Base-by-base conservation (phyloP, 2,888 invertebrate species). In the Argynnis bischoffii region DNA sequence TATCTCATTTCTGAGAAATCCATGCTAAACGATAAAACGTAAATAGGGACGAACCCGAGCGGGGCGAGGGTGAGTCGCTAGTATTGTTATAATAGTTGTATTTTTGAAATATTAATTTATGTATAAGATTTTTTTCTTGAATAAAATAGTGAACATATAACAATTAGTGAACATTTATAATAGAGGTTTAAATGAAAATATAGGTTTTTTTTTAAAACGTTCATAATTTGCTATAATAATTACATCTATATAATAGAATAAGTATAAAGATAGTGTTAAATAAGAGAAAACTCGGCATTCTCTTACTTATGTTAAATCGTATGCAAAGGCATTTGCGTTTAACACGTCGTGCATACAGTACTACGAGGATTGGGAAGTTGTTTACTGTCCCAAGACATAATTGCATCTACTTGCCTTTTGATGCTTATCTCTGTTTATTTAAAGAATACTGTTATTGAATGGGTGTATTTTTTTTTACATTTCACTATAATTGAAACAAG, bases 261-360 rank as follows among this genome's bases (percentile, higher is more conserved):
- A 18, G 54, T 60, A 18, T 13, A 55, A 1, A n/a, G 35, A 35
- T 41, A 35, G 50, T 50, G 55, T 35, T 67, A 51, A 67, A 56
- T 41, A 63, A 63, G 67, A 67, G 66, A 63, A 67, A 63, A 59
- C 48, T 66, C 54, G 21, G 31, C 56, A 64, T 64, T 71, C 56
- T 64, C 66, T 61, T 47, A 64, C 66, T 63, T 56, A 69, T 69
- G 64, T 64, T 59, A 67, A 71, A 64, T 55, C 64, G 69, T 64
- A 69, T 69, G 71, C 69, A 50, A 53, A 63, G 64, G 66, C 60
- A 69, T 67, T 60, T 60, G 61, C 31, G 65, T 55, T 61, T 46
- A 16, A 57, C 64, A 55, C 59, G 63, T 50, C 54, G 61, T 51
- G 70, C 68, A 65, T 68, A 60, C n/a, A 53, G 41, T 26, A n/a